Evolutionary conservation across 2,888 invertebrate genomes (phyloP).

Genomic region (Tachina lurida): DNA sequence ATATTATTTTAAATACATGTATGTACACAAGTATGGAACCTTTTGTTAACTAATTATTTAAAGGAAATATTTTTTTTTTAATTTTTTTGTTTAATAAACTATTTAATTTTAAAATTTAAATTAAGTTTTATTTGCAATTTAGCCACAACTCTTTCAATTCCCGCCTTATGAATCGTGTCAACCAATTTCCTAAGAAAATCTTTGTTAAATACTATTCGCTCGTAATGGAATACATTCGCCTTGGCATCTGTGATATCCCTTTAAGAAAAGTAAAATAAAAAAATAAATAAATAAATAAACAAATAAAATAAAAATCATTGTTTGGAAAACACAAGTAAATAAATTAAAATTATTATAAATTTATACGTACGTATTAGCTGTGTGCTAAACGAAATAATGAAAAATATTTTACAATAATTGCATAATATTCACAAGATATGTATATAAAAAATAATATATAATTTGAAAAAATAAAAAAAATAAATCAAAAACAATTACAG

Average conservation of each 20-base stretch:
- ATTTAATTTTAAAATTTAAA: not conserved
- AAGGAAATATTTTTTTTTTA: not conserved
- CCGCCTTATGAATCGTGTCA: constrained; percentile 21
- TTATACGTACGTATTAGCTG: constrained; percentile 33
- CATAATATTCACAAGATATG: not conserved
- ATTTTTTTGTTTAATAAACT: not conserved
- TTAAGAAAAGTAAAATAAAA: constrained; percentile 78
- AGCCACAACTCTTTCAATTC: constrained; percentile 1
- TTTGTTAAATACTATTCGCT: constrained; percentile 84
- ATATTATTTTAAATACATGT: not conserved
- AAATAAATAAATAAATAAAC: constrained; percentile 71
- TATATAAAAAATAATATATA: no score
- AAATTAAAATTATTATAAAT: constrained; percentile 74
- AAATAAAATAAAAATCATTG: constrained; percentile 65
- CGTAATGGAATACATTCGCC: constrained; percentile 86
- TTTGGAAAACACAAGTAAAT: constrained; percentile 59
- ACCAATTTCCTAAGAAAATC: constrained; percentile 20
- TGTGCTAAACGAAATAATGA: constrained; percentile 12
- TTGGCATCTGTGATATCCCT: constrained; percentile 84
- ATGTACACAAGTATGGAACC: not conserved
- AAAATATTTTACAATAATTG: constrained; percentile 53
- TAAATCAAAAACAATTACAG: no score
- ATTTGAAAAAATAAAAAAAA: no score
- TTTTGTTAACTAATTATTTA: constrained; percentile 7
- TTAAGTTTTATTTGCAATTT: constrained; percentile 1